Evolutionary conservation across 2,888 invertebrate genomes (phyloP), one percentile per base, ranked within the genome.

Genomic region (Hirtodrosophila histrioides): DNA sequence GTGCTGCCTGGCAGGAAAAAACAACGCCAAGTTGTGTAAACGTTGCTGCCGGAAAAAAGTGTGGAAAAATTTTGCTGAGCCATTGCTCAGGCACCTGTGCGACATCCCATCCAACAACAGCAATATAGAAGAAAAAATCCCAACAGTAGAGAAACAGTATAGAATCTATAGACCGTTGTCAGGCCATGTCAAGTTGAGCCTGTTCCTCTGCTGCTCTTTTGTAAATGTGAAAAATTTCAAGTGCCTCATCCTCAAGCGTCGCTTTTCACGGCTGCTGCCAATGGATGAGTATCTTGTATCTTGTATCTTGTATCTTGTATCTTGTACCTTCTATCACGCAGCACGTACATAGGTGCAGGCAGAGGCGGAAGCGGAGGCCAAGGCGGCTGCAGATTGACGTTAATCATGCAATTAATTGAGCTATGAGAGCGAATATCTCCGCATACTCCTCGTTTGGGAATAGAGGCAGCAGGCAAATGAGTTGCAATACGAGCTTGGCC

Each of bases 401-500:
- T 87, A 82, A 82, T 82, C 86, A 78, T 68, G 71, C 79, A 65
- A 72, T 85, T 85, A 81, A 81, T 85, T 82, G 83, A 69, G 82
- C 68, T 64, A 65, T 62, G 49, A 67, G 54, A 44, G 64, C 37
- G 57, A 49, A 36, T 43, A 23, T 24, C 24, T 10, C 9, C 17
- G 17, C 17, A 2, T 17, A 17, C 17, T 17, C 17, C 17, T 17
- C 17, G 17, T 17, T 17, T 17, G 17, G 33, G 36, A 27, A 40
- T 12, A 7, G 12, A 12, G n/a, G 37, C 24, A 23, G 2, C 10
- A 36, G 10, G 10, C 9, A 7, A 41, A 45, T 37, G 51, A 66
- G 39, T 41, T 33, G 43, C 46, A 64, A 39, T 31, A 17, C 17
- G 17, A 17, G 17, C 17, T 17, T 17, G 37, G 31, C 37, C 9